Conservation (phyloP, 2,888 invertebrate genomes). For the Darwinula stevensoni region DNA sequence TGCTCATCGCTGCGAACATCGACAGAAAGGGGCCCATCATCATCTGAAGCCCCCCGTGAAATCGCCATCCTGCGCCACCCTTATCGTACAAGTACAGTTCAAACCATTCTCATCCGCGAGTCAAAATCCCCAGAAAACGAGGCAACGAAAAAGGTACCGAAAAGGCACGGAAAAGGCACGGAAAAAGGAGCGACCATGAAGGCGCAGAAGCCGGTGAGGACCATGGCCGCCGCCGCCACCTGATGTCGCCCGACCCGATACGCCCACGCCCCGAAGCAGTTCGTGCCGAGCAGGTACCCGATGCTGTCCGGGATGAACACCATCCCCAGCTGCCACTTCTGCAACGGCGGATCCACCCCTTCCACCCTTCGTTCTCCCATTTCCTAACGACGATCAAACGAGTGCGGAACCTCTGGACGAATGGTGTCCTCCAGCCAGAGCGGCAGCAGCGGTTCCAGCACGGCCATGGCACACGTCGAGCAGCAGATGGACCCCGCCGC, state of each 20-base stretch:
- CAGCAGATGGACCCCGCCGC: constrained; percentile 33
- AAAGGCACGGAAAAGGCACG: not conserved
- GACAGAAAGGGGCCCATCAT: no score
- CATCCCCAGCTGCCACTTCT: constrained; percentile 42
- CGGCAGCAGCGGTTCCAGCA: constrained; percentile 50
- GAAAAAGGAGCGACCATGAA: constrained; percentile 19
- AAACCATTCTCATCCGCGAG: no score
- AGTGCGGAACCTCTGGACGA: not conserved
- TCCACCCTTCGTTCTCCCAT: no score
- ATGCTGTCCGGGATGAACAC: constrained; percentile 60
- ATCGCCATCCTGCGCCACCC: no score
- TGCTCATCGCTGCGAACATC: no score
- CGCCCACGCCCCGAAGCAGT: constrained; percentile 36
- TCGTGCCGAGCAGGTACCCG: constrained; percentile 51
- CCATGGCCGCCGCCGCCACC: constrained; percentile 28
- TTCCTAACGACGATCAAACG: constrained; percentile 5
- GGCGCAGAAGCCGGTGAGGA: constrained; percentile 30
- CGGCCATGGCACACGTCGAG: constrained; percentile 50
- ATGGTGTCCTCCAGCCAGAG: constrained; percentile 41
- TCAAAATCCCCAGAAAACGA: not conserved
- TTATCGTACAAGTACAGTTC: no score
- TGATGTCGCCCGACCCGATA: constrained; percentile 31
- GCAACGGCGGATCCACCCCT: no score
- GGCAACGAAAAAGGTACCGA: no score
- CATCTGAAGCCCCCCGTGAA: no score